Conservation (phyloP, 2,797 vertebrate species). For the Premnoplex brunnescens region DNA sequence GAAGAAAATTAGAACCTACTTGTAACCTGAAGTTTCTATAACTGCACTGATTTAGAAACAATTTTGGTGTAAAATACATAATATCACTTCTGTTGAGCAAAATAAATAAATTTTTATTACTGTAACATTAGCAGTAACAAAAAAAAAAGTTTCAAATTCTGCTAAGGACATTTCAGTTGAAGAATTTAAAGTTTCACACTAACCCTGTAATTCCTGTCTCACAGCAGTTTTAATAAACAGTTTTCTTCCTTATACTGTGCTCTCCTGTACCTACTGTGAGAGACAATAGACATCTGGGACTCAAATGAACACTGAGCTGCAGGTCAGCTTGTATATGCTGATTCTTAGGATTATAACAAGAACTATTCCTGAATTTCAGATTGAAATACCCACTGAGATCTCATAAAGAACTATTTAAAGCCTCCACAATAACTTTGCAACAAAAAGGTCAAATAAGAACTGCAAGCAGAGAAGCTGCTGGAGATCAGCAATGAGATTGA, state of each 20-base stretch:
- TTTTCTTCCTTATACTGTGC: constrained; percentile 57
- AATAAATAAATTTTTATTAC: not conserved
- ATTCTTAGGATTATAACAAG: constrained; percentile 65
- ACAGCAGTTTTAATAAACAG: constrained; percentile 69
- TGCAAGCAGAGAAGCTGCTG: constrained; percentile 63
- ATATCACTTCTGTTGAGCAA: not conserved
- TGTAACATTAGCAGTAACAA: not conserved
- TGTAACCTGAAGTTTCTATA: not conserved
- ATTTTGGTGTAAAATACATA: not conserved
- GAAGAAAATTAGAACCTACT: not conserved
- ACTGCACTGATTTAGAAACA: not conserved
- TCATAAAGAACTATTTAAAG: constrained; percentile 70
- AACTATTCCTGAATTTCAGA: constrained; percentile 58
- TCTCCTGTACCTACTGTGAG: constrained; percentile 58
- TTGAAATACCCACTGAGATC: constrained; percentile 62
- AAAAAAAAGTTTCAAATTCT: constrained; percentile 8
- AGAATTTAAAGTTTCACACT: constrained; percentile 52
- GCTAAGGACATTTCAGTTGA: constrained; percentile 36
- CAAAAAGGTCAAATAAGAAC: constrained; percentile 68
- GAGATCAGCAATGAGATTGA: constrained; percentile 39
- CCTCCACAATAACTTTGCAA: constrained; percentile 53
- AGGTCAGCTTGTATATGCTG: constrained; percentile 64
- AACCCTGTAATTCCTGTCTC: constrained; percentile 39
- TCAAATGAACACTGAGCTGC: constrained; percentile 56
- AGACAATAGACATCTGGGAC: constrained; percentile 64